Conservation (phyloP, 2,797 vertebrate species). For the Novumbra hubbsi region DNA sequence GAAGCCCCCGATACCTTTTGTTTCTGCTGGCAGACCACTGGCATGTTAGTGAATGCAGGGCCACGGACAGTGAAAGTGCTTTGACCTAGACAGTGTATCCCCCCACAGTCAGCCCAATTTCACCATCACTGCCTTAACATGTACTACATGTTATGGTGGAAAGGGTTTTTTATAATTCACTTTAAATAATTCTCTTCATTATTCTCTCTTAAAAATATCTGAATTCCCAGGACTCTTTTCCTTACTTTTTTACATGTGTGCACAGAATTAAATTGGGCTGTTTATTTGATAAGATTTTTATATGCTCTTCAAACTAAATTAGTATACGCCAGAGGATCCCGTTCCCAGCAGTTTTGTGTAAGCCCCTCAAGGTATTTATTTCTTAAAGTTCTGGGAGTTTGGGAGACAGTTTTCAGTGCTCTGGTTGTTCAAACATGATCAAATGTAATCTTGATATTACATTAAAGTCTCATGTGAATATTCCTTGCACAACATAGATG, state of each 20-base stretch:
- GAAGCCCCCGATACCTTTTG: not conserved
- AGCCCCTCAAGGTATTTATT: conserved; percentile 43
- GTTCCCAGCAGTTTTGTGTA: conserved; percentile 50
- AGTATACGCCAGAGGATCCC: conserved; percentile 42
- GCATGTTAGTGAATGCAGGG: conserved; percentile 5
- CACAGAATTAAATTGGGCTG: conserved; percentile 46
- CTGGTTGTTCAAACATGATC: conserved; percentile 23
- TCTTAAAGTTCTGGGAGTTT: conserved; percentile 32
- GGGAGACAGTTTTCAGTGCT: conserved; percentile 25
- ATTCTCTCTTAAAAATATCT: conserved; percentile 30
- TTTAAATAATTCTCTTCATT: conserved; percentile 40
- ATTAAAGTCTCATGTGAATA: conserved; percentile 5
- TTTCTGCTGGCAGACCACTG: conserved; percentile 14
- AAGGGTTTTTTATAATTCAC: conserved; percentile 41
- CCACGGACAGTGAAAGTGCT: conserved; percentile 7
- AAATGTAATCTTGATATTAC: not conserved
- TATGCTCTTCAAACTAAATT: conserved; percentile 35
- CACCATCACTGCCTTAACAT: conserved; percentile 48
- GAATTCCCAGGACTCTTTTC: conserved; percentile 15
- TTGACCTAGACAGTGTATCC: conserved; percentile 33
- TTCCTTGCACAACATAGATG: not conserved
- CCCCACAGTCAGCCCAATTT: conserved; percentile 43
- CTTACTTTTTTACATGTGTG: conserved; percentile 26
- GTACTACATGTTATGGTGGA: conserved; percentile 41
- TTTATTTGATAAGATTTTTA: conserved; percentile 27